A percentile compares a stretch with the other conserved stretches of the same genome.
phyloP scores from a whole-genome alignment of 2,113 vertebrate species.

The Paratilapia polleni region DNA sequence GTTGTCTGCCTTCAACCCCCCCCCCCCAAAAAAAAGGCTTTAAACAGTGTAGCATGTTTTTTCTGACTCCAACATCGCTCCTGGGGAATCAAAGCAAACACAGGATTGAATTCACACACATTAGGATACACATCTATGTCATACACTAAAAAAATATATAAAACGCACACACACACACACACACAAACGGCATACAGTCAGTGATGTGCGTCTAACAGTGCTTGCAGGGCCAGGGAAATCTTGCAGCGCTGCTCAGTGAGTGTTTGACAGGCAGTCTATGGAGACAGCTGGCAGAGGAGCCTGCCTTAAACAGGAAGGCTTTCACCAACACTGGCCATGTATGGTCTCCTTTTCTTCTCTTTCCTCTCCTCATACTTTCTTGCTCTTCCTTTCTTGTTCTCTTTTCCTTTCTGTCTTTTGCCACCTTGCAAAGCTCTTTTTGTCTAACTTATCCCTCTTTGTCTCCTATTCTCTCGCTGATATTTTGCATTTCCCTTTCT shows the following conservation, averaged over 20 bases:
- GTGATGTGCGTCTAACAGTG: slow-evolving; percentile 67
- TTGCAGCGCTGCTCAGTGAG: slow-evolving; percentile 54
- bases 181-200: slow-evolving; percentile 21
- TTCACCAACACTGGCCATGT: slow-evolving; percentile 30
- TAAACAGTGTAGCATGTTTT: slow-evolving; percentile 41
- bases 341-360: slow-evolving; percentile 33
- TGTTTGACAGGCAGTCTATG: slow-evolving; percentile 67
- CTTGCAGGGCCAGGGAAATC: slow-evolving; percentile 54
- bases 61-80: slow-evolving; percentile 38
- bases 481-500: slow-evolving; percentile 41
- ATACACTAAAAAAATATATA: not conserved
- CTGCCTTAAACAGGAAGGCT: slow-evolving; percentile 45
- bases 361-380: not conserved
- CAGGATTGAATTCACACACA: slow-evolving; percentile 7
- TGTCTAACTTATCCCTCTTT: slow-evolving; percentile 56
- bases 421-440: slow-evolving; percentile 30
- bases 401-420: slow-evolving; percentile 26
- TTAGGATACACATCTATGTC: slow-evolving; percentile 23
- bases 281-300: slow-evolving; percentile 47
- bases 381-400: slow-evolving; percentile 9
- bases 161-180: not conserved
- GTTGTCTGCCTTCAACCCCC: slow-evolving; percentile 36
- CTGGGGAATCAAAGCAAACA: slow-evolving; percentile 26
- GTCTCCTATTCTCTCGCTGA: slow-evolving; percentile 58
- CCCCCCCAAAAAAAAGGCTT: slow-evolving; percentile 6